Evolutionary conservation across 2,113 vertebrate species (phyloP).

Genomic region (Archocentrus centrarchus): DNA sequence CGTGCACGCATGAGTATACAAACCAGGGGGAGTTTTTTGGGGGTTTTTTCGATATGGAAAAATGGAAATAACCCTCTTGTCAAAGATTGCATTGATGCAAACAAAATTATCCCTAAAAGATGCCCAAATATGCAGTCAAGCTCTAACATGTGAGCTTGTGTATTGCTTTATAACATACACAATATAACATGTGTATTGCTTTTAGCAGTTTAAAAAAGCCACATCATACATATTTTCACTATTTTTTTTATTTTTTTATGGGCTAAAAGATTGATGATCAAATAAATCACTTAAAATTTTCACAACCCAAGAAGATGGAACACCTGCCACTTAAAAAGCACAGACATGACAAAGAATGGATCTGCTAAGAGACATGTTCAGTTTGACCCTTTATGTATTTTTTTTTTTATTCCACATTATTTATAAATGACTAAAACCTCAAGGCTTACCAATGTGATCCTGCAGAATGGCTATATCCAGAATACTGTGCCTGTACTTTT

Average conservation of each 20-base stretch:
- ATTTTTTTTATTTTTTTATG: neutral
- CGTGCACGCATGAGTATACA: neutral
- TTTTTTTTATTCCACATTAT: neutral
- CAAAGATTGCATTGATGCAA: neutral
- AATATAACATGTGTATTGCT: neutral
- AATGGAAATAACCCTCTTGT: neutral
- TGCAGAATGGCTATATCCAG: conserved; percentile 77
- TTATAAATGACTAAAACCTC: conserved; percentile 8
- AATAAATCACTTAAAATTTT: conserved; percentile 3
- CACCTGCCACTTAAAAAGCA: neutral
- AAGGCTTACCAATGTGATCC: conserved; percentile 78
- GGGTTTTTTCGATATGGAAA: neutral
- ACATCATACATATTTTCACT: neutral
- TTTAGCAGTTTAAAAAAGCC: neutral
- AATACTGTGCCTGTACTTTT: conserved; percentile 60
- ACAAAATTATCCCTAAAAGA: neutral
- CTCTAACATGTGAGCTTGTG: neutral
- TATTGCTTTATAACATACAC: neutral
- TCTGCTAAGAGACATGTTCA: neutral
- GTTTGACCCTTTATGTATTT: neutral
- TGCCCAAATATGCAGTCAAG: neutral
- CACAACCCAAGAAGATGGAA: neutral
- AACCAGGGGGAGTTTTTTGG: neutral
- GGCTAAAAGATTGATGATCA: neutral
- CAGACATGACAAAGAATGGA: neutral